phyloP scores from a whole-genome alignment of 1,140 invertebrate species.

The Coboldia fuscipes region DNA sequence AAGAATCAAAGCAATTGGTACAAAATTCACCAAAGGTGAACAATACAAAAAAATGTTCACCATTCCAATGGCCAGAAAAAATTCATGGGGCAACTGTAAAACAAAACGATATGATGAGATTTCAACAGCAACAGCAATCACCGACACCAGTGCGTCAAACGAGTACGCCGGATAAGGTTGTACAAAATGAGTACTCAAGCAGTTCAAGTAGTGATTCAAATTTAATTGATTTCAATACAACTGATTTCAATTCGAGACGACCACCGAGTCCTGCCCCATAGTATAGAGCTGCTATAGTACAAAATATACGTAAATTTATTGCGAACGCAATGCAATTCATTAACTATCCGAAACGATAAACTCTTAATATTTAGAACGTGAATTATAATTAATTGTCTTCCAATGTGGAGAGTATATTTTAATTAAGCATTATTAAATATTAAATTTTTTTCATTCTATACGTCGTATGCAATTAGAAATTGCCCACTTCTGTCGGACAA shows the following conservation, averaged over 20 bases:
- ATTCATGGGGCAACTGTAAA: conserved; percentile 19
- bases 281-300: conserved; percentile 4
- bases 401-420: too few relatives aligned
- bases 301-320: not conserved
- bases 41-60: not conserved
- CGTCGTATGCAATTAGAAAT: too few relatives aligned
- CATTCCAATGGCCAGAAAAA: conserved; percentile 21
- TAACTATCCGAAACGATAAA: not conserved
- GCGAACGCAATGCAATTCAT: not conserved
- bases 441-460: too few relatives aligned
- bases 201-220: conserved; percentile 17
- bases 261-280: conserved; percentile 23
- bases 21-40: not conserved
- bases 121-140: conserved; percentile 9
- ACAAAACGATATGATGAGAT: conserved; percentile 18
- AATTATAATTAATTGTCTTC: too few relatives aligned
- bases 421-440: too few relatives aligned
- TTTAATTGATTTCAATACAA: conserved; percentile 14
- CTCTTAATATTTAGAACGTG: too few relatives aligned
- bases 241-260: conserved; percentile 16
- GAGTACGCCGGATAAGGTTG: not conserved
- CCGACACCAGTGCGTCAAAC: conserved; percentile 2
- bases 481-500: too few relatives aligned
- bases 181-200: not conserved
- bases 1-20: not conserved